Conservation (phyloP, 2,888 invertebrate species). For the Matsumyia berberina region DNA sequence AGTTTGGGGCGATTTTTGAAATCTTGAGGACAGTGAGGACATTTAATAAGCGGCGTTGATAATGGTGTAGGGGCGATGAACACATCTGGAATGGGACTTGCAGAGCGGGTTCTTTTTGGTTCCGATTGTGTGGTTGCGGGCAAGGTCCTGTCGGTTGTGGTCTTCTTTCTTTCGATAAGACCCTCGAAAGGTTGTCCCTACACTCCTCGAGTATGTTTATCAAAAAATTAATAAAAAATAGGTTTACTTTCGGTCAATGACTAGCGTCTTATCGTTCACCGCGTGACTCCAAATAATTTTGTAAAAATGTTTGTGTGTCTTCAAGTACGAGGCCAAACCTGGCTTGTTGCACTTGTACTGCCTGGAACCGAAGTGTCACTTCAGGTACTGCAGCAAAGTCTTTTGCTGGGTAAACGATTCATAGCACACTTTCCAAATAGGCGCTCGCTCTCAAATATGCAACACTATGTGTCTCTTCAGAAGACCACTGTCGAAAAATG, state of each 20-base stretch:
- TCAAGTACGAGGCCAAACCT: slow-evolving; percentile 73
- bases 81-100: no score
- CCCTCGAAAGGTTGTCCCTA: no score
- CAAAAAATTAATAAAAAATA: slow-evolving; percentile 1
- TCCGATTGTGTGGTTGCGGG: no score
- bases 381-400: slow-evolving; percentile 72
- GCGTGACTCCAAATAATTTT: no score
- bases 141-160: no score
- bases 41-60: no score
- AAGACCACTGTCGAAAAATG: slow-evolving; percentile 80
- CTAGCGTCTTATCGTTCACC: slow-evolving; percentile 2
- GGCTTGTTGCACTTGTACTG: slow-evolving; percentile 77
- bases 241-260: neutral
- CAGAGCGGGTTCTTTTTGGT: no score
- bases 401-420: slow-evolving; percentile 72
- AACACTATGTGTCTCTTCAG: slow-evolving; percentile 80
- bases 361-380: slow-evolving; percentile 75
- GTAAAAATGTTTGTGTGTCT: slow-evolving; percentile 55
- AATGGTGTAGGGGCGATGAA: no score
- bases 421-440: slow-evolving; percentile 77
- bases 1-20: no score
- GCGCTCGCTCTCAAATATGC: slow-evolving; percentile 79
- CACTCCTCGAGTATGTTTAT: no score
- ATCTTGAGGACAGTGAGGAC: no score
- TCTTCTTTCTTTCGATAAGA: no score